These are phyloP conservation scores for Paraescarpia echinospica DNA, from an alignment of 1,140 invertebrate species.

Conservation along the genomic window DNA sequence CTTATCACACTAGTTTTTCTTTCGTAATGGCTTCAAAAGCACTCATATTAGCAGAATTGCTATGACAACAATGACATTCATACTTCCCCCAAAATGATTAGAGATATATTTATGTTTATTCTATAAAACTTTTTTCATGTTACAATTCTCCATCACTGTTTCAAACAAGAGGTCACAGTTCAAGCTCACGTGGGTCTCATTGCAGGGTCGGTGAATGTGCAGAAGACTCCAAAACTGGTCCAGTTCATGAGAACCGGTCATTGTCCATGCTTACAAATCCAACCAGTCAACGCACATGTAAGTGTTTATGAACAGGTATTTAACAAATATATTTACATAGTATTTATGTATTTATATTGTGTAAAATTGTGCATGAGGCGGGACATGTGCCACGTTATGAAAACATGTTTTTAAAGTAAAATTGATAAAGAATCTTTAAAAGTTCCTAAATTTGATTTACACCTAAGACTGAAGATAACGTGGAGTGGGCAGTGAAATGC, in stretches of 20 bases:
- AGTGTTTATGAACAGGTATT: neutral
- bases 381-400: no score
- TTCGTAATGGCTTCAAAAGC: no score
- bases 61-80: neutral
- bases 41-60: no score
- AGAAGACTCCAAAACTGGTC: neutral
- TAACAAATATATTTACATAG: neutral
- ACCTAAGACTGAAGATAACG: no score
- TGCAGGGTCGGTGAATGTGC: neutral
- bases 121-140: neutral
- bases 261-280: neutral
- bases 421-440: no score
- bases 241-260: neutral
- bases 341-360: neutral
- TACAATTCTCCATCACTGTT: neutral
- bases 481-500: no score
- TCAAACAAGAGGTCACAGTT: neutral
- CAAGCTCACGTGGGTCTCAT: neutral
- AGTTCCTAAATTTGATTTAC: no score
- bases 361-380: neutral
- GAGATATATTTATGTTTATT: neutral
- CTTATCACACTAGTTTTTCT: no score
- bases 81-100: neutral
- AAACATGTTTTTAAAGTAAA: no score
- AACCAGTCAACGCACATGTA: slow-evolving; percentile 12